Evolutionary conservation across 2,797 vertebrate species (phyloP).

Genomic region (Gambelia wislizenii): DNA sequence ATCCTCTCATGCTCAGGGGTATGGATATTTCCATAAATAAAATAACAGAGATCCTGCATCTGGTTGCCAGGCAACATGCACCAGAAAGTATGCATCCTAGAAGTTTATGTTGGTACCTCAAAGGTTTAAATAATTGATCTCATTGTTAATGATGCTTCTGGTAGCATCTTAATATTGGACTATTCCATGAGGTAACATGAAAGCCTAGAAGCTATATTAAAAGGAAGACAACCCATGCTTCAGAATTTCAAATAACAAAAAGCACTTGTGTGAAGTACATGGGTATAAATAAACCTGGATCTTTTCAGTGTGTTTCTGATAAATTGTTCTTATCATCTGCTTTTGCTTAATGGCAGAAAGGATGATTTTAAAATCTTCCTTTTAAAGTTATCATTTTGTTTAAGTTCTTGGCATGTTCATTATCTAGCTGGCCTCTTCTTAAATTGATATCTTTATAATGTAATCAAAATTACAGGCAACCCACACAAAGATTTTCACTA

Average conservation of each 20-base stretch:
- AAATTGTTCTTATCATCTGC: background rate
- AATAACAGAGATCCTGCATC: background rate
- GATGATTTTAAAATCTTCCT: too few species aligned
- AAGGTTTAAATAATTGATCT: background rate
- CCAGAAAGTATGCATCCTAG: background rate
- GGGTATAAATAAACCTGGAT: background rate
- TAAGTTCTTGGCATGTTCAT: background rate
- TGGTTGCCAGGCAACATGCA: background rate
- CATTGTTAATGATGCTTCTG: background rate
- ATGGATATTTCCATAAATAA: background rate
- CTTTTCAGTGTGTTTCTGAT: background rate
- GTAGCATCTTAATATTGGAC: background rate
- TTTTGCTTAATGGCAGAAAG: too few species aligned
- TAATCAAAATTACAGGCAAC: background rate
- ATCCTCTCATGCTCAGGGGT: background rate
- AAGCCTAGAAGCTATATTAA: background rate
- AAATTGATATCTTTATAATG: background rate
- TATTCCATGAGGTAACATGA: background rate
- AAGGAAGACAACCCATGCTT: background rate
- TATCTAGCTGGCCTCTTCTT: background rate
- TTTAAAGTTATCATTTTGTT: too few species aligned
- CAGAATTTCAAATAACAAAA: background rate
- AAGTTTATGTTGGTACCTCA: too few species aligned
- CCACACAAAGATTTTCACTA: background rate
- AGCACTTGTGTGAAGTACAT: too few species aligned